Conservation (phyloP, 2,888 invertebrate genomes). For the Cerastis rubricosa region DNA sequence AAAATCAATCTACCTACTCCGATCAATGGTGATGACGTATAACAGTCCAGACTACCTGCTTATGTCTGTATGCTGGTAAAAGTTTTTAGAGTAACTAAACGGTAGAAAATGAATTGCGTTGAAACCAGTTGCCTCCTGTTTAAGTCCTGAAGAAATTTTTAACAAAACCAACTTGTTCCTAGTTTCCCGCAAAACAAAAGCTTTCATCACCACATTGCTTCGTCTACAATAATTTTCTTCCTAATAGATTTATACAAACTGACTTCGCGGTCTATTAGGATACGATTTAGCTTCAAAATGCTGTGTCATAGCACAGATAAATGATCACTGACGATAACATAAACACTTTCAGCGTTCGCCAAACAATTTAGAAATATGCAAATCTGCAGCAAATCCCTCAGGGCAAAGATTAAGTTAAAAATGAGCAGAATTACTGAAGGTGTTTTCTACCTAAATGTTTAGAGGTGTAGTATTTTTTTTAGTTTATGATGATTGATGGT, state of each 20-base stretch:
- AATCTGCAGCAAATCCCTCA: slow-evolving; percentile 75
- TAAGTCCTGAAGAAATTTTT: not conserved
- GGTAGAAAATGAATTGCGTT: not conserved
- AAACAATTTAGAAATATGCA: slow-evolving; percentile 80
- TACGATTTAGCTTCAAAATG: slow-evolving; percentile 38
- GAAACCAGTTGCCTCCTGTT: not conserved
- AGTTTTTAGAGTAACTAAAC: not conserved
- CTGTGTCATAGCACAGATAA: slow-evolving; percentile 59
- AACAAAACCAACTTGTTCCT: not conserved
- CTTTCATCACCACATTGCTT: no score
- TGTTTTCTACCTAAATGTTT: not conserved
- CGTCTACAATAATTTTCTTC: slow-evolving; percentile 11
- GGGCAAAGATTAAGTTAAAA: slow-evolving; percentile 48
- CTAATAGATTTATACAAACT: slow-evolving; percentile 17
- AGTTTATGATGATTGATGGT: not conserved
- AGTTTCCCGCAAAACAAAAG: not conserved
- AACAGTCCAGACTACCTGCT: not conserved
- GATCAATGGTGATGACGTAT: not conserved
- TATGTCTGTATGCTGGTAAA: not conserved
- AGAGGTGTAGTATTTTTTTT: not conserved
- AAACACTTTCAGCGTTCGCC: slow-evolving; percentile 70
- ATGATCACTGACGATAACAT: slow-evolving; percentile 62
- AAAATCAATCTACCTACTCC: no score
- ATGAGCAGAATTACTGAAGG: accelerated
- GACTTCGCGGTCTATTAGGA: slow-evolving; percentile 16